A percentile compares a stretch with the other conserved stretches of the same genome.
Conservation (phyloP, 2,113 vertebrate species). For the Pygoscelis adeliae region DNA sequence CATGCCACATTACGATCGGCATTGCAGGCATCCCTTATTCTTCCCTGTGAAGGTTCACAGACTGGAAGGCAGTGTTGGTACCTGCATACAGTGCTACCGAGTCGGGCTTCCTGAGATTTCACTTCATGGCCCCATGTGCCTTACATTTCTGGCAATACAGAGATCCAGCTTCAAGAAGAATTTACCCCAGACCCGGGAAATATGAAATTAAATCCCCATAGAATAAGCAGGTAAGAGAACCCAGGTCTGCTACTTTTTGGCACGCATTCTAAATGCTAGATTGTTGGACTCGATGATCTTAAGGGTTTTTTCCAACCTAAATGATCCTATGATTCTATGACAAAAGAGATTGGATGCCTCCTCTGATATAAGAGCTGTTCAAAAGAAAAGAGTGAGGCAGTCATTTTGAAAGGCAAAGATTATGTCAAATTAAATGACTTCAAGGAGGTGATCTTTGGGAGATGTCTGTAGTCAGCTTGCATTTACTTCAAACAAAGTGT, state of each 20-base stretch:
- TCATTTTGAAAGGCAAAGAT: neutral
- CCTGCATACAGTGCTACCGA: neutral
- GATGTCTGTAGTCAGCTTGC: neutral
- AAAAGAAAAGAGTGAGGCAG: neutral
- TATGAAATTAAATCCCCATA: neutral
- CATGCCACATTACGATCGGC: neutral
- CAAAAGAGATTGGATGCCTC: neutral
- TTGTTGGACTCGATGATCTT: neutral
- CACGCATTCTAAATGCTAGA: neutral
- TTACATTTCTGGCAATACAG: neutral
- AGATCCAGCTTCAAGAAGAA: neutral
- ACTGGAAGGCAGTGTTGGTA: neutral
- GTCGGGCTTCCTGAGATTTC: neutral
- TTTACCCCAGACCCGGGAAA: neutral
- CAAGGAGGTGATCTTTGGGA: neutral
- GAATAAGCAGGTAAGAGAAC: neutral
- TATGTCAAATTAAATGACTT: neutral
- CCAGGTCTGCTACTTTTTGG: neutral
- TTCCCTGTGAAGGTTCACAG: neutral
- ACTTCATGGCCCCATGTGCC: neutral
- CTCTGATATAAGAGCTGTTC: neutral
- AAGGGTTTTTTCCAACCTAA: neutral
- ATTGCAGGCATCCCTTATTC: neutral
- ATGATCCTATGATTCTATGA: neutral
- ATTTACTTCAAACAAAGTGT: neutral